Conservation (phyloP, 92 coral and sea anemone species). For the Phenganax subtilis region DNA sequence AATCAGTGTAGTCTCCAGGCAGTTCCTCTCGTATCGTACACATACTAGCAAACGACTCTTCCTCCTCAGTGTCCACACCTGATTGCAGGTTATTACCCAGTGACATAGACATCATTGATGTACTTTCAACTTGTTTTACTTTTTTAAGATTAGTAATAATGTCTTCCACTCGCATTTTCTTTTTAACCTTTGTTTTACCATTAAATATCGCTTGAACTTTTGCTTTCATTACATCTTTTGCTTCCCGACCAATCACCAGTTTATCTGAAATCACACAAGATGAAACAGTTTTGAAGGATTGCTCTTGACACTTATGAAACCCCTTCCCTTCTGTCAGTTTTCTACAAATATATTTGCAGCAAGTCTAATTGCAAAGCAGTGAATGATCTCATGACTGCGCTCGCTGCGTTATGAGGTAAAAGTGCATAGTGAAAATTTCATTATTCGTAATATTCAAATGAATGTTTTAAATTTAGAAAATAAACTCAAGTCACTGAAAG, state of each 20-base stretch:
- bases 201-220: neutral
- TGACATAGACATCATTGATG: neutral
- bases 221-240: neutral
- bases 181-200: constrained; percentile 20
- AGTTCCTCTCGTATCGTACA: constrained; percentile 32
- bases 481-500: too few species aligned
- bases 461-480: too few species aligned
- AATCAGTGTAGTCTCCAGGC: constrained; percentile 17
- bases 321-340: too few species aligned
- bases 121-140: neutral
- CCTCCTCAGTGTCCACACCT: neutral
- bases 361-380: too few species aligned
- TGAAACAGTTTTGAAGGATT: neutral
- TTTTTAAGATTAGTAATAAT: constrained; percentile 35
- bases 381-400: too few species aligned
- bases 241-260: neutral
- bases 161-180: constrained; percentile 34
- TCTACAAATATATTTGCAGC: too few species aligned
- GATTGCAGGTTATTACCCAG: neutral
- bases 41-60: constrained; percentile 36
- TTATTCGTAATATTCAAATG: too few species aligned
- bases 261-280: neutral
- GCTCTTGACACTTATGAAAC: too few species aligned
- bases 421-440: too few species aligned
- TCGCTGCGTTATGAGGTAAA: too few species aligned